Evolutionary conservation across 2,113 vertebrate genomes (phyloP).

Genomic region (Leptocoma aspasia): DNA sequence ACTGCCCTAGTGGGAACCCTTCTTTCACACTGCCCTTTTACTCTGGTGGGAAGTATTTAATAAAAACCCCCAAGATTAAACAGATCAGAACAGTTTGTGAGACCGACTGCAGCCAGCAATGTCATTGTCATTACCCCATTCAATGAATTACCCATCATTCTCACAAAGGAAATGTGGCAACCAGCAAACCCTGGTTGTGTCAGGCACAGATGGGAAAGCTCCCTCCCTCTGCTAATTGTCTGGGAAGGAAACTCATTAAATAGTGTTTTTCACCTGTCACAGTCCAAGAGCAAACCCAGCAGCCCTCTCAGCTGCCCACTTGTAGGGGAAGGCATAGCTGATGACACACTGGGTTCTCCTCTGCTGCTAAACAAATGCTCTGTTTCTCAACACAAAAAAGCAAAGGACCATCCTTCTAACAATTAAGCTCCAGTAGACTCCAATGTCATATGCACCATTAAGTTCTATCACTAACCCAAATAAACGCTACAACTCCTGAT

Average conservation of each 20-base stretch:
- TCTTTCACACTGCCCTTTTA: neutral
- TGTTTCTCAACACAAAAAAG: neutral
- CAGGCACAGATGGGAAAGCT: constrained; percentile 49
- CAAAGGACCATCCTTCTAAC: neutral
- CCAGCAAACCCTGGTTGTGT: neutral
- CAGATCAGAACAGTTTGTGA: neutral
- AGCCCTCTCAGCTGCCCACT: constrained; percentile 3
- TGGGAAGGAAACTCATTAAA: constrained; percentile 60
- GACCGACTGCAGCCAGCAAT: neutral
- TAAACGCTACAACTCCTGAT: neutral
- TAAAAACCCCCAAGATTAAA: neutral
- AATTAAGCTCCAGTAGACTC: neutral
- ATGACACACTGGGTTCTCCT: neutral
- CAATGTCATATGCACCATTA: neutral
- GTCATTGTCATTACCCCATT: neutral
- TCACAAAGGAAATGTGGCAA: constrained; percentile 14
- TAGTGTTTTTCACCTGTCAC: constrained; percentile 50
- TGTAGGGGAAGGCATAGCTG: neutral
- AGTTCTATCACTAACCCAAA: neutral
- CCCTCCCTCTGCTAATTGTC: constrained; percentile 43
- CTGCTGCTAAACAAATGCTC: neutral
- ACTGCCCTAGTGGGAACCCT: neutral
- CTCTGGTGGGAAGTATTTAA: neutral
- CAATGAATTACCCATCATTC: neutral
- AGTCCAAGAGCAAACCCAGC: constrained; percentile 14